Base-by-base conservation (phyloP, 2,113 vertebrate genomes). In the Candoia aspera region DNA sequence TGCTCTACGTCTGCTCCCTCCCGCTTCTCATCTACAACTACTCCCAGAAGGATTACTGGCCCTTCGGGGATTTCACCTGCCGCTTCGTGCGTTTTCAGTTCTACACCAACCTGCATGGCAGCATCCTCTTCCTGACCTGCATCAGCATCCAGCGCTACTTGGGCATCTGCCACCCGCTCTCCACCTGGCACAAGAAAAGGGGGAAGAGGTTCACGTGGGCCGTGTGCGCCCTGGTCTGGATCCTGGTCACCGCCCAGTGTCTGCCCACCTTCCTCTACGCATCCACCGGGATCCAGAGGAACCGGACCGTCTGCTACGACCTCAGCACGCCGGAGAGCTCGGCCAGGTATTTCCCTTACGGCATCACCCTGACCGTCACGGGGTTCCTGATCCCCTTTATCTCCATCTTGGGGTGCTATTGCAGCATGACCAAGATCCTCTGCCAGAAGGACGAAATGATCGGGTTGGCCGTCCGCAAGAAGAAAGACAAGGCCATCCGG, bases 101-200 rank as follows among this genome's bases (percentile, higher is more conserved):
- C 97, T 99, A 99, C 93, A 98, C 98, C 96, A 99, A 99, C 95
- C 96, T 99, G 0, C 99, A 99, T 0, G 91, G 99, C 93, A 99
- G 99, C 97, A 99, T 99, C 96, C 93, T 99, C 92, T 99, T 99
- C 97, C 99, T 99, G 95, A 99, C 99, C 93, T 99, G 99, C 97
- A 99, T 99, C 97, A 99, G 99, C 11, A 17, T 99, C 94, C 99
- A 99, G 95, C 98, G 99, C 84, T 99, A 99, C 90, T 92, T 99
- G 94, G 99, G 99, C 87, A 99, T 99, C 96, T 99, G 99, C 97
- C 97, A 99, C 94, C 99, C 99, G 0, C 57, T 99, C 73, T 97
- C 98, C 0, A 94, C 96, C 0, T 99, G 98, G 99, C 98, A 98
- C 96, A 99, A 98, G 94, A 97, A 96, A 29, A 98, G 98, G 0